Evolutionary conservation across 2,888 invertebrate species (phyloP).

Genomic region (Caenorhabditis auriculariae): DNA sequence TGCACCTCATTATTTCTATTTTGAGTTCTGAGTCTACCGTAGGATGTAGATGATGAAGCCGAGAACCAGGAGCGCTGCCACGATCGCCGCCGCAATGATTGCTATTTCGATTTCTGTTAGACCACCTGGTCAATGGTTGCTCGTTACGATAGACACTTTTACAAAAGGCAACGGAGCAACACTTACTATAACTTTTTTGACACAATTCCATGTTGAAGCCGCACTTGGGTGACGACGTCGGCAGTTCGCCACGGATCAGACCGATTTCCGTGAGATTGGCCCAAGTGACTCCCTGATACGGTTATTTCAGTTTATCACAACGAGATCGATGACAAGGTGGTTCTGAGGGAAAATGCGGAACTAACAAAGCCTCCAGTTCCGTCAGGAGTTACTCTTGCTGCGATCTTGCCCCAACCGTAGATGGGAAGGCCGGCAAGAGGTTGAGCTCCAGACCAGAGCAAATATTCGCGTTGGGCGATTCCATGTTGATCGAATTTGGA

Average conservation of each 20-base stretch:
- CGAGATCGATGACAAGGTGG: no score
- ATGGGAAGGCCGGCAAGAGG: conserved; percentile 6
- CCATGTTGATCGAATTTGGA: conserved; percentile 13
- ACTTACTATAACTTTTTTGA: conserved; percentile 12
- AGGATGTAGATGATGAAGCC: conserved; percentile 22
- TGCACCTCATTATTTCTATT: no score
- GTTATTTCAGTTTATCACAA: no score
- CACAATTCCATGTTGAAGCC: conserved; percentile 38
- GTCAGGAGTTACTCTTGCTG: conserved; percentile 21
- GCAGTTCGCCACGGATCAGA: conserved; percentile 15
- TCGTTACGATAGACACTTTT: conserved; percentile 2
- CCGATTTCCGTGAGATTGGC: conserved; percentile 21
- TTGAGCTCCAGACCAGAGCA: conserved; percentile 19
- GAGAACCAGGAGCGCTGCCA: conserved; percentile 16
- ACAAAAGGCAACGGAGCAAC: background rate
- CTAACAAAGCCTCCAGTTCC: conserved; percentile 24
- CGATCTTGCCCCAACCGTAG: conserved; percentile 14
- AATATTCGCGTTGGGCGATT: conserved; percentile 19
- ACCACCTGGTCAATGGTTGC: conserved; percentile 22
- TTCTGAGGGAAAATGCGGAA: no score
- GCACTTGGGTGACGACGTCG: conserved; percentile 26
- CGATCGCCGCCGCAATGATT: conserved; percentile 23
- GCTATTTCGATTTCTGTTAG: conserved; percentile 38
- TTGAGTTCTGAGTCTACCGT: conserved; percentile 7
- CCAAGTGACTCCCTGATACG: conserved; percentile 20